A percentile compares a stretch with the other conserved stretches of the same genome.
Evolutionary conservation across 2,888 invertebrate species (phyloP).

Genomic region (Tenthredo distinguenda): DNA sequence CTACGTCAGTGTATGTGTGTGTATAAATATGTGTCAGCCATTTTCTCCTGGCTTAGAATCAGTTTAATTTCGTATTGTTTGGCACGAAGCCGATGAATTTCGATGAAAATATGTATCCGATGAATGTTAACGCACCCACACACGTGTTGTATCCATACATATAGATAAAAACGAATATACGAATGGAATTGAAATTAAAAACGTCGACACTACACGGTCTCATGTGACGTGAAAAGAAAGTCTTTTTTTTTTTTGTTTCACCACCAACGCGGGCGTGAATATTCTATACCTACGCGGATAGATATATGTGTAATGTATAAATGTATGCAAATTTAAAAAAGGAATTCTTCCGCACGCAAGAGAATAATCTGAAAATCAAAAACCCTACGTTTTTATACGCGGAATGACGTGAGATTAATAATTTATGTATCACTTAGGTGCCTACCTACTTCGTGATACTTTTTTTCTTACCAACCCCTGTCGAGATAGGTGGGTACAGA

Average conservation of each 20-base stretch:
- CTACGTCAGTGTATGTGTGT: background rate
- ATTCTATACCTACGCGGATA: background rate
- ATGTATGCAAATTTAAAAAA: background rate
- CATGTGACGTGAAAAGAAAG: background rate
- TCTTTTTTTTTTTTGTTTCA: background rate
- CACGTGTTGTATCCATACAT: background rate
- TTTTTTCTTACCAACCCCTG: background rate
- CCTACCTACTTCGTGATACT: background rate
- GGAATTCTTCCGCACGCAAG: conserved; percentile 37
- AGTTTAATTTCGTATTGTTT: background rate
- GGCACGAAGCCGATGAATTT: background rate
- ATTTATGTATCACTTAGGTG: conserved; percentile 33
- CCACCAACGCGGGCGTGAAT: background rate
- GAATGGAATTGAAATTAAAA: background rate
- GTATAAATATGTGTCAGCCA: background rate
- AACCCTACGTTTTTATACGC: background rate
- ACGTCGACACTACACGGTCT: background rate
- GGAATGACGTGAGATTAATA: conserved; percentile 28
- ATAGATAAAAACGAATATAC: background rate
- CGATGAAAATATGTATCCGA: background rate
- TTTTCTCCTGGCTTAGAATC: background rate
- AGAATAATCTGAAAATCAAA: conserved; percentile 13
- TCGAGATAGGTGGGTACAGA: background rate
- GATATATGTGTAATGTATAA: background rate
- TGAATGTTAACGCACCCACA: background rate